These are phyloP conservation scores for Tetranychus cinnabarinus DNA, from an alignment of 1,140 invertebrate genomes.

Conservation along the genomic window DNA sequence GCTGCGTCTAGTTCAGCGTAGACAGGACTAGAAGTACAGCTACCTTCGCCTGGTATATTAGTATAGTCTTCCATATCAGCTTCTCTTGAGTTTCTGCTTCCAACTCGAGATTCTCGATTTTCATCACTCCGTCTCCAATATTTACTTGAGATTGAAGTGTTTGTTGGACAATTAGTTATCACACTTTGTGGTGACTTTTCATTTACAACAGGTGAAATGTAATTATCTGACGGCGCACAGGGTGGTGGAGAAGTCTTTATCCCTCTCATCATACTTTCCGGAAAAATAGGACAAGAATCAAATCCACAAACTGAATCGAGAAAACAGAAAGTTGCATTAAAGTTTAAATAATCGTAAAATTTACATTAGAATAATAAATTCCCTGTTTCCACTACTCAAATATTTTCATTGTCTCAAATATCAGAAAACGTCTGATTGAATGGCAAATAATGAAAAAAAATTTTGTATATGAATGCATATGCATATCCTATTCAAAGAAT, in stretches of 20 bases:
- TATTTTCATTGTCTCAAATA: too few relatives aligned
- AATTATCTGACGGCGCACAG: slow-evolving; percentile 3
- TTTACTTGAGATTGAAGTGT: slow-evolving; percentile 5
- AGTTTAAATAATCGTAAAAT: too few relatives aligned
- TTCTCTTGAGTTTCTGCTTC: neutral
- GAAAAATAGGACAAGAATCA: slow-evolving; percentile 6
- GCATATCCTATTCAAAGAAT: too few relatives aligned
- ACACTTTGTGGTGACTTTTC: slow-evolving; percentile 10
- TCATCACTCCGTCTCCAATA: slow-evolving; percentile 5
- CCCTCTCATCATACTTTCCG: neutral
- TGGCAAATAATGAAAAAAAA: too few relatives aligned
- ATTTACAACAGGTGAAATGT: slow-evolving; percentile 9
- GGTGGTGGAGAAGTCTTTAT: slow-evolving; percentile 4
- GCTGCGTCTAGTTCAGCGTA: slow-evolving; percentile 10
- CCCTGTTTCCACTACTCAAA: too few relatives aligned
- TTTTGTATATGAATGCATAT: too few relatives aligned
- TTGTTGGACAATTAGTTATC: slow-evolving; percentile 6
- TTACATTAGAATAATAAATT: too few relatives aligned
- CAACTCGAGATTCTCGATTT: neutral
- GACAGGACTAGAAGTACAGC: slow-evolving; percentile 11
- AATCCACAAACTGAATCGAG: neutral
- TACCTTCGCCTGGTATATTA: neutral
- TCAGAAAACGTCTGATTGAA: too few relatives aligned
- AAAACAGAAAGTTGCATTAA: too few relatives aligned
- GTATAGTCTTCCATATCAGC: slow-evolving; percentile 6